phyloP scores from a whole-genome alignment of 2,113 vertebrate genomes.

The Grus americana region DNA sequence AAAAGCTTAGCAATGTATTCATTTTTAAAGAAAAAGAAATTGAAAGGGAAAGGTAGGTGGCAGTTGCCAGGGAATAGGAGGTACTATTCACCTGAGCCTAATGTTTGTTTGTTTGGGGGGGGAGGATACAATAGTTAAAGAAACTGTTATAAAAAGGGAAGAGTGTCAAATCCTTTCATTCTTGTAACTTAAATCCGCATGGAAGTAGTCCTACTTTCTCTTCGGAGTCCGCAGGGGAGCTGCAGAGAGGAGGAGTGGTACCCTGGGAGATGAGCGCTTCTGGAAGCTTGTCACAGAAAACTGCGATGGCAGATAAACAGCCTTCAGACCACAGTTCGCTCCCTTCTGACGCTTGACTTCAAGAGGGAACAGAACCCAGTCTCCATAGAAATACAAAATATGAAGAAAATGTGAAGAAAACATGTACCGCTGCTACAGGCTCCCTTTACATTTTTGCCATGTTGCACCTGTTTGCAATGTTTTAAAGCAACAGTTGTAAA shows the following conservation, averaged over 20 bases:
- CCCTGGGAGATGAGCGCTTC: background rate
- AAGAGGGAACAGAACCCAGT: background rate
- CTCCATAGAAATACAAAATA: background rate
- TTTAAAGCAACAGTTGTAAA: constrained; percentile 8
- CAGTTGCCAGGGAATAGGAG: background rate
- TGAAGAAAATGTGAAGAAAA: background rate
- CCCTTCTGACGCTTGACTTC: background rate
- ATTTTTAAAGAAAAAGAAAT: background rate
- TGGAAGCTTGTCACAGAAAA: constrained; percentile 10
- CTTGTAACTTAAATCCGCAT: background rate
- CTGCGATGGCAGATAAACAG: constrained; percentile 4
- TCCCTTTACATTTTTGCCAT: background rate
- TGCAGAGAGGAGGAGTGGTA: background rate
- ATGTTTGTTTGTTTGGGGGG: background rate
- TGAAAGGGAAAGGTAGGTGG: background rate
- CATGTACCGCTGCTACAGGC: background rate
- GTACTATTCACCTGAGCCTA: background rate
- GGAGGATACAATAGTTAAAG: background rate
- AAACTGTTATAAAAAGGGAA: background rate
- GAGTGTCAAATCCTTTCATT: background rate
- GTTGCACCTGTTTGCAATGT: background rate
- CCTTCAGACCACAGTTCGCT: background rate
- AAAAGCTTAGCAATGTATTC: background rate
- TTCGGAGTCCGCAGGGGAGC: background rate
- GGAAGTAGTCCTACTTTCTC: constrained; percentile 4